Conservation (phyloP, 2,113 vertebrate species). For the Osmerus eperlanus region DNA sequence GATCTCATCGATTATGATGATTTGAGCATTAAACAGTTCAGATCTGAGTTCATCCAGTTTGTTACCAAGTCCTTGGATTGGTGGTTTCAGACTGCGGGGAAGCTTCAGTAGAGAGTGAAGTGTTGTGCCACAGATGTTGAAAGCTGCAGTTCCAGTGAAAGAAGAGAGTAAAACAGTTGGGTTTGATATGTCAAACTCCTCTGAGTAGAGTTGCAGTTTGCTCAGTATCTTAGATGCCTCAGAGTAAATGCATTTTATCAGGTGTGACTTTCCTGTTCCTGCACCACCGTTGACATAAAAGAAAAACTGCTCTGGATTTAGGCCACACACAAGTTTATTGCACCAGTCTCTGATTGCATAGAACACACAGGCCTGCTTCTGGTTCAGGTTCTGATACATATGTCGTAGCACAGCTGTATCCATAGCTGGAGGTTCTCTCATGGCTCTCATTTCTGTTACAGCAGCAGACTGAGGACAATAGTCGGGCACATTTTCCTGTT, state of each 20-base stretch:
- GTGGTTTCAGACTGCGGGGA: slow-evolving; percentile 22
- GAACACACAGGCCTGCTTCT: too few relatives aligned
- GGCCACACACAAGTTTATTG: slow-evolving; percentile 5
- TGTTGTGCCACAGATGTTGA: slow-evolving; percentile 25
- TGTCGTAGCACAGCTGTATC: neutral
- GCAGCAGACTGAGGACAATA: neutral
- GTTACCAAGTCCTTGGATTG: slow-evolving; percentile 35
- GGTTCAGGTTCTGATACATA: slow-evolving; percentile 20
- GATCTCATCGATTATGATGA: slow-evolving; percentile 35
- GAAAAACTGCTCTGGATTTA: slow-evolving; percentile 17
- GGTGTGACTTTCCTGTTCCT: slow-evolving; percentile 32
- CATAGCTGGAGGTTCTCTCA: slow-evolving; percentile 1
- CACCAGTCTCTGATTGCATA: slow-evolving; percentile 11
- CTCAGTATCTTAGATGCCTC: slow-evolving; percentile 28
- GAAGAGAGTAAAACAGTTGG: slow-evolving; percentile 26
- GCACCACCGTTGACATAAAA: slow-evolving; percentile 33
- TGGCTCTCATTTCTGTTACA: neutral
- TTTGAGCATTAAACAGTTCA: slow-evolving; percentile 26
- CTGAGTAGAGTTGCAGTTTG: slow-evolving; percentile 3
- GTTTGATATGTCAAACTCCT: slow-evolving; percentile 28
- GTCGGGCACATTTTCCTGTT: slow-evolving; percentile 31
- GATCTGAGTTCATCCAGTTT: slow-evolving; percentile 20
- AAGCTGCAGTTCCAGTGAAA: neutral
- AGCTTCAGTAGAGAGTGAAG: slow-evolving; percentile 12
- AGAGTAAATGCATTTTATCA: slow-evolving; percentile 29